Evolutionary conservation across 2,113 vertebrate genomes (phyloP).

Genomic region (Gasterosteus nipponicus): DNA sequence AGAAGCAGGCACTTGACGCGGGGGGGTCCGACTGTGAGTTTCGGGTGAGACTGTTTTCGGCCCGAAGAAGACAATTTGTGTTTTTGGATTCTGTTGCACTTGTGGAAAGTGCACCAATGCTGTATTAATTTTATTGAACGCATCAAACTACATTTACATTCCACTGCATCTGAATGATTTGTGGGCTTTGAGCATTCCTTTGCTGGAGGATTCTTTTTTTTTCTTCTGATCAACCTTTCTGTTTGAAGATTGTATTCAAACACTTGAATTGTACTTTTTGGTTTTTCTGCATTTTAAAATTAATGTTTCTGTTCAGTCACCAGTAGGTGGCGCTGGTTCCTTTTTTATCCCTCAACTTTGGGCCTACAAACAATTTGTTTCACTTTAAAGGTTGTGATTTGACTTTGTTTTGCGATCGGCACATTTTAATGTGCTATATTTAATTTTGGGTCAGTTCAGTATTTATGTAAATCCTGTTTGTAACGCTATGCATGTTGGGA

Average conservation of each 20-base stretch:
- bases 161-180: slow-evolving; percentile 3
- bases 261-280: background rate
- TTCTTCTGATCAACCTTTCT: background rate
- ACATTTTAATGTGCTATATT: slow-evolving; percentile 19
- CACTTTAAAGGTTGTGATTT: slow-evolving; percentile 37
- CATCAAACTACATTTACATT: background rate
- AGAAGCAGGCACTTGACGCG: background rate
- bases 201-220: background rate
- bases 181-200: background rate
- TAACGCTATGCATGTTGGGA: background rate
- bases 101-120: background rate
- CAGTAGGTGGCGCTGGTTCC: slow-evolving; percentile 53
- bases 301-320: background rate
- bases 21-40: too few relatives aligned
- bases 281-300: background rate
- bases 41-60: too few relatives aligned
- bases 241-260: slow-evolving; percentile 20
- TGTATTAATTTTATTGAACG: background rate
- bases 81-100: background rate
- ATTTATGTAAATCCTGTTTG: background rate
- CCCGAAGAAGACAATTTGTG: background rate
- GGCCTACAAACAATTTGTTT: slow-evolving; percentile 19
- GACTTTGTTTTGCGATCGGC: background rate
- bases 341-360: slow-evolving; percentile 22
- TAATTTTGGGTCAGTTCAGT: background rate